Conservation (phyloP, 2,888 invertebrate genomes). For the Trachelus stipa region DNA sequence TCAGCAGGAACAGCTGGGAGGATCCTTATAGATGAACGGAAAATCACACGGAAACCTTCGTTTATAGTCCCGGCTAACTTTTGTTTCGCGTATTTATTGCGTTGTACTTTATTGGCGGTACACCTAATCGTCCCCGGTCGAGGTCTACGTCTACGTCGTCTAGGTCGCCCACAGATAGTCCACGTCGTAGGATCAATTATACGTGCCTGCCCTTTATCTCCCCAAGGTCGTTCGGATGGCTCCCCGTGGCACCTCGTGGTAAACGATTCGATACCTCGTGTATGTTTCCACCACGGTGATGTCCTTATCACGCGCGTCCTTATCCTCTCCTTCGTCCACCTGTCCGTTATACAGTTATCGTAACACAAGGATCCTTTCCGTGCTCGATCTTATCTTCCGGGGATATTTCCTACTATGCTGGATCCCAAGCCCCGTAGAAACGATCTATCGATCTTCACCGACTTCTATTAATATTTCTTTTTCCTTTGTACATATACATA, state of each 20-base stretch:
- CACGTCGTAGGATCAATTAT: background rate
- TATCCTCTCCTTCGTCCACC: background rate
- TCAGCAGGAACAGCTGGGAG: background rate
- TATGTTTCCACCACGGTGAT: background rate
- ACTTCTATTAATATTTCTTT: background rate
- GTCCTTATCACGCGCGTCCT: background rate
- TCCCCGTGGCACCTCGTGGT: background rate
- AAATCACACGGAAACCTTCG: background rate
- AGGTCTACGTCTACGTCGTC: background rate
- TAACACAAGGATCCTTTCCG: background rate
- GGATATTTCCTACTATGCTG: background rate
- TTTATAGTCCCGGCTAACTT: background rate
- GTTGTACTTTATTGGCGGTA: background rate
- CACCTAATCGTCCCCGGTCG: background rate
- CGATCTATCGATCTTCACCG: constrained; percentile 1
- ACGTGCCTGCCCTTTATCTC: background rate
- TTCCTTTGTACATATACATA: too few relatives aligned
- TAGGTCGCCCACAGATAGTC: background rate
- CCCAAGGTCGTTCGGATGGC: background rate
- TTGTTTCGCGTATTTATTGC: background rate
- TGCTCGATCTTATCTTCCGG: background rate
- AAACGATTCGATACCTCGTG: background rate
- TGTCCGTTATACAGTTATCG: background rate
- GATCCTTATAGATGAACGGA: background rate
- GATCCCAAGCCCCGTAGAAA: background rate